Evolutionary conservation across 2,113 vertebrate genomes (phyloP).

Genomic region (Peromyscus maniculatus): DNA sequence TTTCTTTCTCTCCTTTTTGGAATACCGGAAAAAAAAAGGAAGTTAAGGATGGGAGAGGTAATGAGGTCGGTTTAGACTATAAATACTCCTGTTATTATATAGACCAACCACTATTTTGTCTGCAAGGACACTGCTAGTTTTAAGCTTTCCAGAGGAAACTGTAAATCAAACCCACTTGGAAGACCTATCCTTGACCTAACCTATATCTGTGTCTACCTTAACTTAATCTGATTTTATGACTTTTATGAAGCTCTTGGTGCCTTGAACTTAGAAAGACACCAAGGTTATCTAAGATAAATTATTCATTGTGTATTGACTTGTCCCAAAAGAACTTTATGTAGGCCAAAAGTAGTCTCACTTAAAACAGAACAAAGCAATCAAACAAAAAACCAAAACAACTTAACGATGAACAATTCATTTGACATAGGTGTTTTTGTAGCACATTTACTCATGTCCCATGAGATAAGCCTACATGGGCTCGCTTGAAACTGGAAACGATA

Average conservation of each 20-base stretch:
- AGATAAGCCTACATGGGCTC: background rate
- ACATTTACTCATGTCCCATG: background rate
- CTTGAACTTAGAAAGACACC: constrained; percentile 38
- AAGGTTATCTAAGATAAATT: constrained; percentile 66
- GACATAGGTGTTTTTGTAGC: background rate
- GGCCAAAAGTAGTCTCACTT: constrained; percentile 2
- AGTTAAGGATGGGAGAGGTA: background rate
- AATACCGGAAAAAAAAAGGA: background rate
- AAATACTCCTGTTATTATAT: background rate
- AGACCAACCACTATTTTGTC: background rate
- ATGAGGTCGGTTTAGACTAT: background rate
- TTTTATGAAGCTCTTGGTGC: constrained; percentile 52
- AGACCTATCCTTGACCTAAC: background rate
- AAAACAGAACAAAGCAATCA: background rate
- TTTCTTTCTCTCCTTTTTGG: background rate
- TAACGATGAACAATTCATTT: constrained; percentile 57
- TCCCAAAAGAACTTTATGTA: constrained; percentile 44
- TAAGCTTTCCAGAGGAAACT: background rate
- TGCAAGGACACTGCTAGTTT: background rate
- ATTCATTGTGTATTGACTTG: constrained; percentile 56
- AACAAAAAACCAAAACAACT: background rate
- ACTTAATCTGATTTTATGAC: constrained; percentile 39
- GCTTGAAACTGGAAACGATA: background rate
- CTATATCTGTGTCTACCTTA: background rate
- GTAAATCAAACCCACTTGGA: background rate